A percentile compares a stretch with the other conserved stretches of the same genome.
phyloP scores from a whole-genome alignment of 2,888 invertebrate genomes.

The Andrena chrysosceles region DNA sequence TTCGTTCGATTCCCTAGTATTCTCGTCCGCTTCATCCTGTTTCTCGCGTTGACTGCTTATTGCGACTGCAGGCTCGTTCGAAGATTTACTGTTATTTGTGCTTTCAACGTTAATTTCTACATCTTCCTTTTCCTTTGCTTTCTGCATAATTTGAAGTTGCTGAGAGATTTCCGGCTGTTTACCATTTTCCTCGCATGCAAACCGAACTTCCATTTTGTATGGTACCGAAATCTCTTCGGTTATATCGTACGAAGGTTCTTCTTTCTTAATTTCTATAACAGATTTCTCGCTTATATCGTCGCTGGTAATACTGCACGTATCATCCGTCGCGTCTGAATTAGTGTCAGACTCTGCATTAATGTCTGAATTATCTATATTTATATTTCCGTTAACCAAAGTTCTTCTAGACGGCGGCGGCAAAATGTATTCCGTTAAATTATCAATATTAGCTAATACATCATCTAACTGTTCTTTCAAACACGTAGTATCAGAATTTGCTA shows the following conservation, averaged over 20 bases:
- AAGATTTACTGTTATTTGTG: slow-evolving; percentile 2
- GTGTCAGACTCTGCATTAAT: slow-evolving; percentile 65
- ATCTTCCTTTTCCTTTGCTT: slow-evolving; percentile 37
- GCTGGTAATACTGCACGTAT: slow-evolving; percentile 72
- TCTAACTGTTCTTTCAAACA: slow-evolving; percentile 72
- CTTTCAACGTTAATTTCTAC: slow-evolving; percentile 1
- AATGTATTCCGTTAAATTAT: slow-evolving; percentile 73
- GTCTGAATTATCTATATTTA: slow-evolving; percentile 67
- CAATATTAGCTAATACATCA: slow-evolving; percentile 64
- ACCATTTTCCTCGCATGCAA: slow-evolving; percentile 68
- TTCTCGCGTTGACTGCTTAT: slow-evolving; percentile 35
- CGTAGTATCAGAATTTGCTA: slow-evolving; percentile 62
- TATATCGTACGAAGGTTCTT: slow-evolving; percentile 46
- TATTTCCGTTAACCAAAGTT: slow-evolving; percentile 76
- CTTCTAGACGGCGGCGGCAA: slow-evolving; percentile 73
- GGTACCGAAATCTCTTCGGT: slow-evolving; percentile 51
- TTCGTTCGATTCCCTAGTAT: slow-evolving; percentile 61
- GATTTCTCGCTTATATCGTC: slow-evolving; percentile 76
- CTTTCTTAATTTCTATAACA: slow-evolving; percentile 73
- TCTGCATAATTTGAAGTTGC: slow-evolving; percentile 53
- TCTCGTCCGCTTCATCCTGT: slow-evolving; percentile 57
- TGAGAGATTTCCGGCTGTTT: slow-evolving; percentile 67
- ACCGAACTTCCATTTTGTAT: slow-evolving; percentile 74
- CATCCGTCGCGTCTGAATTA: slow-evolving; percentile 72
- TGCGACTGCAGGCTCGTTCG: background rate